Base-by-base conservation (phyloP, 2,888 invertebrate species). In the Pterostichus madidus region DNA sequence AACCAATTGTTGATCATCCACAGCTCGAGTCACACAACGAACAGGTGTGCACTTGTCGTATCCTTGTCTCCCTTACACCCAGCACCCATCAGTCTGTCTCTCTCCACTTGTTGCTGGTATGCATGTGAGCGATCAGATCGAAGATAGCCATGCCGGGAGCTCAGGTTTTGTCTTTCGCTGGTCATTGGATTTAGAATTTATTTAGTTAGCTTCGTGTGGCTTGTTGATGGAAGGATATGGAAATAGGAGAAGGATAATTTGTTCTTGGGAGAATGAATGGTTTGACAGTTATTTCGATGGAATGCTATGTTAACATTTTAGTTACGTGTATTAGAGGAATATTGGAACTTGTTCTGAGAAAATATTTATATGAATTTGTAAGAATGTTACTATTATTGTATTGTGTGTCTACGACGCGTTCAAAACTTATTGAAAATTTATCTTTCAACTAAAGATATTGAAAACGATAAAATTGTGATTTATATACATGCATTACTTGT, bases 1-100 rank as follows among this genome's bases (percentile, higher is more conserved):
- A 53, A 78, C 78, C 78, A 78, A 39, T 78, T 78, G 78, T 56
- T 78, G 78, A 59, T 78, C 59, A 61, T 75, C 75, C 52, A 39
- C 17, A 61, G 15, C 24, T 24, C 52, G 49, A 44, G 53, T 39
- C 53, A 52, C 32, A 13, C 53, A 53, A 59, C 78, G 75, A 75
- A 78, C 78, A 78, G 78, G 78, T 78, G 78, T 78, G 61, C 78
- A 59, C 61, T 17, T 59, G 46, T 35, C 8, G 10, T n/a, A 17
- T 53, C 75, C 32, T 44, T 71, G 44, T 71, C 44, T 11, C 3
- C 15, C 44, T 10, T 10, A 17, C 17, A 44, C 44, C 15, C 44
- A 7, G 5, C 11, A 39, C 44, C 39, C n/a, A 44, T 71, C 39
- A 2, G 13, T 71, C 17, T 10, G 15, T 71, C 44, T 44, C 17